Evolutionary conservation across 1,140 invertebrate genomes (phyloP).

Genomic region (Sminthurinus signatus): DNA sequence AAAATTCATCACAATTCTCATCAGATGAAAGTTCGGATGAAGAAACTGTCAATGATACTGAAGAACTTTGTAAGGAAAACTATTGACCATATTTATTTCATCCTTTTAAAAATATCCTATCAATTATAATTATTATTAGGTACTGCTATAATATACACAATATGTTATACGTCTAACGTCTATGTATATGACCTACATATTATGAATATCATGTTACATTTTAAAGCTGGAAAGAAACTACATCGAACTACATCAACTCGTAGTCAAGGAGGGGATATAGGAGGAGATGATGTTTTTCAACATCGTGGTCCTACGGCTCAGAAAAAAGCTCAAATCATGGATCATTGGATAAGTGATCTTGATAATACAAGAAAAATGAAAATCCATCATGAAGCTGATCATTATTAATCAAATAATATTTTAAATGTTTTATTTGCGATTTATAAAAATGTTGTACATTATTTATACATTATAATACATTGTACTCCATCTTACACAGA

Average conservation of each 20-base stretch:
- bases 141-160: not conserved
- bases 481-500: too few species aligned
- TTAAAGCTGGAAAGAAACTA: not conserved
- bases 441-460: too few species aligned
- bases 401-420: slow-evolving; percentile 53
- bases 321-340: not conserved
- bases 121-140: not conserved
- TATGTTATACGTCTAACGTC: too few species aligned
- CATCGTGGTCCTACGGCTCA: not conserved
- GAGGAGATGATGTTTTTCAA: not conserved
- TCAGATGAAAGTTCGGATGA: slow-evolving; percentile 9
- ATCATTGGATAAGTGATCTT: not conserved
- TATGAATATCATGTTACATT: not conserved
- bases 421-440: too few species aligned
- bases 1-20: slow-evolving; percentile 23
- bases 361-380: slow-evolving; percentile 1
- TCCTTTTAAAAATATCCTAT: not conserved
- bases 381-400: too few species aligned
- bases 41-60: not conserved
- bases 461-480: too few species aligned
- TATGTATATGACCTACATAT: too few species aligned
- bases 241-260: not conserved
- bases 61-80: not conserved
- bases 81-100: not conserved
- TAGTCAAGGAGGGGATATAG: not conserved